Evolutionary conservation across 2,113 vertebrate genomes (phyloP).

Genomic region (Mus spicilegus): DNA sequence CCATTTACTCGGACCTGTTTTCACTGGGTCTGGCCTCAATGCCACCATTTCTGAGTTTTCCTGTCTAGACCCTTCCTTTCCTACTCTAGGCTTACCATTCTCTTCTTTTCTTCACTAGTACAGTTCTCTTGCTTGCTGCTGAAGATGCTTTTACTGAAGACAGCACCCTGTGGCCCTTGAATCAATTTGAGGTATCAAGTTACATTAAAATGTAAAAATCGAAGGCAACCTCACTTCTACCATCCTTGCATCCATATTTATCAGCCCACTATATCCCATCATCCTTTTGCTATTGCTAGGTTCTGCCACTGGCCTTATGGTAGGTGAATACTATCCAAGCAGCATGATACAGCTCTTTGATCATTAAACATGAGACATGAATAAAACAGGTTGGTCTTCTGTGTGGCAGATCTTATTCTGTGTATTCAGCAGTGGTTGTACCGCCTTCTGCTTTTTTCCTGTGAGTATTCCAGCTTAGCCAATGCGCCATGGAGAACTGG

Average conservation of each 20-base stretch:
- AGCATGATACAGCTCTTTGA: not conserved
- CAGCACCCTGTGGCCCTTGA: not conserved
- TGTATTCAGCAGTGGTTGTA: not conserved
- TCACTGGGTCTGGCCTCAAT: not conserved
- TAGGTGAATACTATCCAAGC: not conserved
- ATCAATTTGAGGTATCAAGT: conserved; percentile 39
- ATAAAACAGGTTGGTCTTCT: not conserved
- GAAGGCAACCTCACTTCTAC: not conserved
- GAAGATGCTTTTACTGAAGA: not conserved
- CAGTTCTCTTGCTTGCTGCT: conserved; percentile 25
- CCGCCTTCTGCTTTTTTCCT: not conserved
- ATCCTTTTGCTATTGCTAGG: conserved; percentile 29
- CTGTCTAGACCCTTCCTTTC: not conserved
- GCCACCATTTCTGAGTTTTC: not conserved
- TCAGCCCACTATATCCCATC: not conserved
- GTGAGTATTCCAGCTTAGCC: not conserved
- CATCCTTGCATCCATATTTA: conserved; percentile 14
- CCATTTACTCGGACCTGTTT: not conserved
- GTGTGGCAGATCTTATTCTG: not conserved
- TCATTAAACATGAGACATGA: not conserved
- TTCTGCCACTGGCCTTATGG: conserved; percentile 2
- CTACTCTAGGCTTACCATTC: not conserved
- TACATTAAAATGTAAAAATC: not conserved
- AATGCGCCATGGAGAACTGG: not conserved
- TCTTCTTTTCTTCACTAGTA: not conserved